Conservation (phyloP, 2,797 vertebrate species). For the Mergus octosetaceus region DNA sequence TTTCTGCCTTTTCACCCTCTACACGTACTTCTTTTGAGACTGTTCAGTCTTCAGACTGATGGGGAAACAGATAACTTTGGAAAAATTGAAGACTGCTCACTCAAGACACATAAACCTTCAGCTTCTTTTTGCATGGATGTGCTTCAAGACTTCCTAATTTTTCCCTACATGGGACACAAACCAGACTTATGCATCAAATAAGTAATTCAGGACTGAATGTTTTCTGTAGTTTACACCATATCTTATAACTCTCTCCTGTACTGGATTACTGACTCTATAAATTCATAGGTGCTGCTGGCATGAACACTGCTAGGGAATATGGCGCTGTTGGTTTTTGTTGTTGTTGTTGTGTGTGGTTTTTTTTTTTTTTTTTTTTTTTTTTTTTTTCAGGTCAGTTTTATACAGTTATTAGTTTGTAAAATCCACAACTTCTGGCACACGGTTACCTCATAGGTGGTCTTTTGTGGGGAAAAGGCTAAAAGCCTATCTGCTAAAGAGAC, state of each 20-base stretch:
- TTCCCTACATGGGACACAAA: background rate
- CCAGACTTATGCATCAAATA: background rate
- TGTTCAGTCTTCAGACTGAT: background rate
- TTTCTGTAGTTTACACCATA: background rate
- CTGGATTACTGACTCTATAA: background rate
- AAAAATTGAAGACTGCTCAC: background rate
- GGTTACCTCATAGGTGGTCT: background rate
- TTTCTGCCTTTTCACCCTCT: background rate
- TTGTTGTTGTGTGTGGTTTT: background rate
- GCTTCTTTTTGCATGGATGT: background rate
- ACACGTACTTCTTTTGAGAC: background rate
- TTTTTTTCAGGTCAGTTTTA: background rate
- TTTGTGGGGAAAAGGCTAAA: background rate
- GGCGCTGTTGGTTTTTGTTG: background rate
- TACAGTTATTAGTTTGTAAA: background rate
- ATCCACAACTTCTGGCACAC: background rate
- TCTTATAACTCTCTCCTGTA: background rate
- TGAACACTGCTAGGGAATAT: background rate
- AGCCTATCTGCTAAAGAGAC: background rate
- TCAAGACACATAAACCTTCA: background rate
- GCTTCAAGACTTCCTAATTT: background rate
- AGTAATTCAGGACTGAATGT: background rate
- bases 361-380: background rate
- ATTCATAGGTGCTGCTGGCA: background rate
- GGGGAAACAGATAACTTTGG: background rate